Conservation (phyloP, 2,113 vertebrate species). For the Plecotus auritus region DNA sequence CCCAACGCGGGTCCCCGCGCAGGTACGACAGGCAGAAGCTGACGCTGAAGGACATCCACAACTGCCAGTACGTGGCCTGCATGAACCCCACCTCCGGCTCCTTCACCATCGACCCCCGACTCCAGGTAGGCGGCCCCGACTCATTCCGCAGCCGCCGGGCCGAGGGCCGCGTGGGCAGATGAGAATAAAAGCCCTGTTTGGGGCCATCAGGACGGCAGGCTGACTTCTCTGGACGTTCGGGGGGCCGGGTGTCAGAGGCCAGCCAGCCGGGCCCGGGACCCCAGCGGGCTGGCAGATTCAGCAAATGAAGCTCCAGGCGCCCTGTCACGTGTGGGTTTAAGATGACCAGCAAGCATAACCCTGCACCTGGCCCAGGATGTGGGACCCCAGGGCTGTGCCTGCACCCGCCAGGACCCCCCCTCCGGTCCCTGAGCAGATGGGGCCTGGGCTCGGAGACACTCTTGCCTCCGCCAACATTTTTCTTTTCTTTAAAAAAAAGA, state of each 20-base stretch:
- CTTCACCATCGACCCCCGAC: constrained; percentile 83
- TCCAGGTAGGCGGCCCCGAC: constrained; percentile 69
- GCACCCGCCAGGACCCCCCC: no score
- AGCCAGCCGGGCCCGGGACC: neutral
- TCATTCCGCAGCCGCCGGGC: accelerated
- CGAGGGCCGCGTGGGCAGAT: accelerated
- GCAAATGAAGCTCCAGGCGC: neutral
- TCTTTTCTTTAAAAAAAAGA: no score
- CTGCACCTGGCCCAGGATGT: accelerated
- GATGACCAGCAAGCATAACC: neutral
- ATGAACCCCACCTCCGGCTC: constrained; percentile 82
- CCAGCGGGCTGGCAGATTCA: neutral
- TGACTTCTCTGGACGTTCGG: accelerated
- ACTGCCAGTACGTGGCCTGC: constrained; percentile 85
- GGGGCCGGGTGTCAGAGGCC: accelerated
- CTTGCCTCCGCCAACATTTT: neutral
- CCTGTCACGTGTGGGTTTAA: neutral
- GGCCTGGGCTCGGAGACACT: neutral
- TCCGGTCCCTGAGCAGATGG: neutral
- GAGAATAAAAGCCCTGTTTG: accelerated
- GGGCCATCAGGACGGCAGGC: accelerated
- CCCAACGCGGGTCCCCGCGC: accelerated
- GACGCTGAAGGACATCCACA: constrained; percentile 81
- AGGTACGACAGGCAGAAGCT: constrained; percentile 84
- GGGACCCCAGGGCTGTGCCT: neutral